These are phyloP conservation scores for Cydia strobilella DNA, from an alignment of 1,140 invertebrate species.

Conservation along the genomic window DNA sequence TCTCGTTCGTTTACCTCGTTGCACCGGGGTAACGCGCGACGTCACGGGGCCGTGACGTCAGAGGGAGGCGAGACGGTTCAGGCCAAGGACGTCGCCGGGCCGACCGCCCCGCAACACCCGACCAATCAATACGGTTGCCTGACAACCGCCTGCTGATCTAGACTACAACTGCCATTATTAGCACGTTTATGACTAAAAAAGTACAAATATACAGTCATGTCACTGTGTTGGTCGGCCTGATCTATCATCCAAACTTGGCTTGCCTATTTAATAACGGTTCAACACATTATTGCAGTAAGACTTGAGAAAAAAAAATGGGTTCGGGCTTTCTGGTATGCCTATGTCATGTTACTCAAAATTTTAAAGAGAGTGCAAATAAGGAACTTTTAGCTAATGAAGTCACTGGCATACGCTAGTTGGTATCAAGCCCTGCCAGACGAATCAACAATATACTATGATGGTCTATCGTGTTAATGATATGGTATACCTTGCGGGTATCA, in stretches of 20 bases:
- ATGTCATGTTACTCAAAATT: too few relatives aligned
- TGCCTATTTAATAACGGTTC: too few relatives aligned
- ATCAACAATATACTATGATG: too few relatives aligned
- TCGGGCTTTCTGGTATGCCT: too few relatives aligned
- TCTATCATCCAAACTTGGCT: neutral
- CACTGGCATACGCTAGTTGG: too few relatives aligned
- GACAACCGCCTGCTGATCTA: slow-evolving; percentile 45
- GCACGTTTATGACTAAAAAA: neutral
- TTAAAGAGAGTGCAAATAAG: too few relatives aligned
- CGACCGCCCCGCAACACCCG: slow-evolving; percentile 69
- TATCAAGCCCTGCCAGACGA: too few relatives aligned
- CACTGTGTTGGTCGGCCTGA: too few relatives aligned
- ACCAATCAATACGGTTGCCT: slow-evolving; percentile 63
- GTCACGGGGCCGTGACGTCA: slow-evolving; percentile 69
- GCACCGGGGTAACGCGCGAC: slow-evolving; percentile 49
- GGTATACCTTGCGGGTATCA: neutral
- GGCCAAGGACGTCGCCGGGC: slow-evolving; percentile 75
- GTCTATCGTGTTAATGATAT: too few relatives aligned
- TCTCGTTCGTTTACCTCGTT: slow-evolving; percentile 20
- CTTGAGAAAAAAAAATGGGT: too few relatives aligned
- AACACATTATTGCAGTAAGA: too few relatives aligned
- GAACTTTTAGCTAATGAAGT: too few relatives aligned
- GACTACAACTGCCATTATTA: slow-evolving; percentile 34
- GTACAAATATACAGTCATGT: neutral
- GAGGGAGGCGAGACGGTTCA: slow-evolving; percentile 55